Evolutionary conservation across 2,797 vertebrate species (phyloP).

Genomic region (Chloroceryle inda): DNA sequence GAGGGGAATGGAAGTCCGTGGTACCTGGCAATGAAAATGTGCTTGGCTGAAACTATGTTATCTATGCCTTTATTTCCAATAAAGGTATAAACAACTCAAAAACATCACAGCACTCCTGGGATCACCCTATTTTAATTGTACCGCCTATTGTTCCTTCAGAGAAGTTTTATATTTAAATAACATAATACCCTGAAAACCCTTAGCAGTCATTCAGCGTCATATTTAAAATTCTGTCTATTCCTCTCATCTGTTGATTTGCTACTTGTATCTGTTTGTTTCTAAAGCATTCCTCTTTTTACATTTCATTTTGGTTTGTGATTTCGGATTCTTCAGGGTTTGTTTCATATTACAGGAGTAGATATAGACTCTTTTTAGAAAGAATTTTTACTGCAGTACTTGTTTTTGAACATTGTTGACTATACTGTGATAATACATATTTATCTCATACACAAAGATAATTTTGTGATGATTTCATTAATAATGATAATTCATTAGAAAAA

Average conservation of each 20-base stretch:
- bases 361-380: background rate
- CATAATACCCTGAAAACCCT: background rate
- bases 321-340: background rate
- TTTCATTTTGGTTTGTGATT: background rate
- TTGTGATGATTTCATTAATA: background rate
- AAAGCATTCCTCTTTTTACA: background rate
- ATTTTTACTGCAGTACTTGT: background rate
- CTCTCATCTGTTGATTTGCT: background rate
- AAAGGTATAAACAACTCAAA: background rate
- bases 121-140: background rate
- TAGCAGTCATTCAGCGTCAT: background rate
- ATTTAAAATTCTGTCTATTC: background rate
- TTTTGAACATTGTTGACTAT: background rate
- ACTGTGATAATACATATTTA: background rate
- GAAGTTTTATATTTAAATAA: background rate
- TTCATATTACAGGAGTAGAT: background rate
- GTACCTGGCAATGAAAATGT: background rate
- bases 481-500: background rate
- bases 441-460: background rate
- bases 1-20: background rate
- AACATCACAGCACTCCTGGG: background rate
- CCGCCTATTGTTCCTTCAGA: background rate
- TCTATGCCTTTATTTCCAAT: background rate
- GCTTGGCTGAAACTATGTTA: background rate
- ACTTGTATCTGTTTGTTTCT: background rate